Conservation (phyloP, 2,113 vertebrate genomes). For the Circaetus cinerascens region DNA sequence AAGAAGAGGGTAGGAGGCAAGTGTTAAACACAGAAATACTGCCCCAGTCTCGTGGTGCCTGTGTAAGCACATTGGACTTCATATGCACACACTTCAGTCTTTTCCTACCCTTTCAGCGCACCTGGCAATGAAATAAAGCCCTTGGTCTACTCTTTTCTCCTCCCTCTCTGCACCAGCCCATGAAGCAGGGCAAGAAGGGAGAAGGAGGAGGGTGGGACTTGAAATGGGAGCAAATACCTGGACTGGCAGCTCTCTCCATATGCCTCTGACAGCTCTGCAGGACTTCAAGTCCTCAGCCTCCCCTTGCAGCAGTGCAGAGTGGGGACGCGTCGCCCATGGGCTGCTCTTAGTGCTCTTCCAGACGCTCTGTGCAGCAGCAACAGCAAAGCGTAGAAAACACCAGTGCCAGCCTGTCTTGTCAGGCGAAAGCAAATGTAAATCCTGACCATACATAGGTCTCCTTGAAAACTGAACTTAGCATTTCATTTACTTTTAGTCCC, state of each 20-base stretch:
- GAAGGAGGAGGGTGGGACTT: not conserved
- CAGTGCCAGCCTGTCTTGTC: not conserved
- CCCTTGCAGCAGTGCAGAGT: not conserved
- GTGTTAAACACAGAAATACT: not conserved
- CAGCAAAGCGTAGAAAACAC: not conserved
- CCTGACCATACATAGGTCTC: not conserved
- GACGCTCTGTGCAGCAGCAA: not conserved
- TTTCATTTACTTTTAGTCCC: not conserved
- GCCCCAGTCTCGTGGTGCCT: not conserved
- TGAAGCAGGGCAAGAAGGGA: not conserved
- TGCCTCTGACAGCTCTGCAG: not conserved
- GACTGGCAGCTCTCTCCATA: accelerated
- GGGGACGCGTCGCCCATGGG: accelerated
- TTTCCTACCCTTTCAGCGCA: not conserved
- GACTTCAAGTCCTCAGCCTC: not conserved
- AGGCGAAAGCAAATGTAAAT: not conserved
- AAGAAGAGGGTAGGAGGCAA: not conserved
- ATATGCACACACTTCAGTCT: accelerated
- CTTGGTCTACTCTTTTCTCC: not conserved
- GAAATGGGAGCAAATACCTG: not conserved
- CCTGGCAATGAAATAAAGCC: not conserved
- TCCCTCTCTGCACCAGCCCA: not conserved
- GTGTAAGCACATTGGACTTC: not conserved
- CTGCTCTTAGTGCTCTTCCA: not conserved
- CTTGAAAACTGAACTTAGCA: not conserved